These are phyloP conservation scores for Pimpla rufipes DNA, from an alignment of 2,888 invertebrate genomes.

Conservation along the genomic window DNA sequence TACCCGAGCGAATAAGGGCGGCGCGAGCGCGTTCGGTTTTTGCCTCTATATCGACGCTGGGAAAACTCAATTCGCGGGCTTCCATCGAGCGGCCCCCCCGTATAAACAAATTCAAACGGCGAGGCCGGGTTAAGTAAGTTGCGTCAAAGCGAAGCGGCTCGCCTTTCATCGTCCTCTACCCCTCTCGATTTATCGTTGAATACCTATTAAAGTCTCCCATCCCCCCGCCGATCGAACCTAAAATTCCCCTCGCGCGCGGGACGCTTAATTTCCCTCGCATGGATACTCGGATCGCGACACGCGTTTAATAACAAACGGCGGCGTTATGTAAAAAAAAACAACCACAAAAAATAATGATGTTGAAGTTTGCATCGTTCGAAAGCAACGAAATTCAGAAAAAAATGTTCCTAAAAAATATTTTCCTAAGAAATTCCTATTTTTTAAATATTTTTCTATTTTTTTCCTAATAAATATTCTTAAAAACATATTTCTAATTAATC, in stretches of 20 bases:
- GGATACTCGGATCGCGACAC: not conserved
- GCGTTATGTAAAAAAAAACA: not conserved
- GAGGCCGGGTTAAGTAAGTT: conserved; percentile 55
- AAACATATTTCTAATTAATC: too few species aligned
- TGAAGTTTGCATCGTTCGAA: too few species aligned
- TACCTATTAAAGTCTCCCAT: not conserved
- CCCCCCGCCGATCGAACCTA: not conserved
- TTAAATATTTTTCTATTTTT: too few species aligned
- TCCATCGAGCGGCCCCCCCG: conserved; percentile 29
- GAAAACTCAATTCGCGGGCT: conserved; percentile 59
- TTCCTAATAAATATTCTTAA: too few species aligned
- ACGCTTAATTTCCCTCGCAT: not conserved
- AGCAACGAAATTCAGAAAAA: too few species aligned
- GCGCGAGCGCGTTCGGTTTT: conserved; percentile 45
- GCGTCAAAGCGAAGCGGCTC: conserved; percentile 52
- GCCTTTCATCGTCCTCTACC: conserved; percentile 5
- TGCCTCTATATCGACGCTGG: conserved; percentile 25
- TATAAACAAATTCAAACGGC: conserved; percentile 65
- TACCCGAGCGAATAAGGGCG: conserved; percentile 69
- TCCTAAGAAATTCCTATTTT: too few species aligned
- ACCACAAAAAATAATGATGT: too few species aligned
- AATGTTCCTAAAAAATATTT: too few species aligned
- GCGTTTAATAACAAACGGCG: not conserved
- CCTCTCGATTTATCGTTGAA: conserved; percentile 33
- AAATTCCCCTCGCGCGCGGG: not conserved